These are phyloP conservation scores for Pterocles burchelli DNA, from an alignment of 2,113 vertebrate species.

Conservation along the genomic window DNA sequence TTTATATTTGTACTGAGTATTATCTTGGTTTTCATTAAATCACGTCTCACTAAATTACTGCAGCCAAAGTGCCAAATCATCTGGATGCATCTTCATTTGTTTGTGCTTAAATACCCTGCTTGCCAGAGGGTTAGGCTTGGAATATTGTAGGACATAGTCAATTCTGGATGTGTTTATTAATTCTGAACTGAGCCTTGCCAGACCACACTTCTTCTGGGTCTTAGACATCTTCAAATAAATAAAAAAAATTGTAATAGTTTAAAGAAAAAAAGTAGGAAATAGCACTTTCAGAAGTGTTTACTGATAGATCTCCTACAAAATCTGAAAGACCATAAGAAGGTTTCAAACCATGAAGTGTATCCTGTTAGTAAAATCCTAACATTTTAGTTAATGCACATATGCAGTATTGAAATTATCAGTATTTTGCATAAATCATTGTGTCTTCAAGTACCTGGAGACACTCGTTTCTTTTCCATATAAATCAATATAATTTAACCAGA, in stretches of 20 bases:
- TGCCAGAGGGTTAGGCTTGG: not conserved
- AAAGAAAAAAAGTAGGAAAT: not conserved
- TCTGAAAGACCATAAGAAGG: not conserved
- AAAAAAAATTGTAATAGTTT: not conserved
- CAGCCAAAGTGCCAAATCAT: not conserved
- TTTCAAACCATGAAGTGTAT: not conserved
- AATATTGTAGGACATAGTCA: not conserved
- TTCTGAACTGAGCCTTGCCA: not conserved
- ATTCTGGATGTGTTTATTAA: not conserved
- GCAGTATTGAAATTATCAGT: not conserved
- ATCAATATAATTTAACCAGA: not conserved
- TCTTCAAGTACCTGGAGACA: not conserved
- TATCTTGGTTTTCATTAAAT: conserved; percentile 42
- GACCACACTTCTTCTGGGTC: not conserved
- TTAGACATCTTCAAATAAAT: not conserved
- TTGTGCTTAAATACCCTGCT: not conserved
- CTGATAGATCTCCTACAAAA: not conserved
- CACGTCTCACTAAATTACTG: conserved; percentile 30
- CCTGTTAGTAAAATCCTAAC: not conserved
- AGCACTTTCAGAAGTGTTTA: not conserved
- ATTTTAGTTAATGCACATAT: not conserved
- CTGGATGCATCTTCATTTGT: not conserved
- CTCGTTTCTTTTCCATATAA: not conserved
- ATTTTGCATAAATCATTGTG: not conserved
- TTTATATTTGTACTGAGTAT: conserved; percentile 50